Conservation (phyloP, 2,888 invertebrate species). For the Xestia ashworthii region DNA sequence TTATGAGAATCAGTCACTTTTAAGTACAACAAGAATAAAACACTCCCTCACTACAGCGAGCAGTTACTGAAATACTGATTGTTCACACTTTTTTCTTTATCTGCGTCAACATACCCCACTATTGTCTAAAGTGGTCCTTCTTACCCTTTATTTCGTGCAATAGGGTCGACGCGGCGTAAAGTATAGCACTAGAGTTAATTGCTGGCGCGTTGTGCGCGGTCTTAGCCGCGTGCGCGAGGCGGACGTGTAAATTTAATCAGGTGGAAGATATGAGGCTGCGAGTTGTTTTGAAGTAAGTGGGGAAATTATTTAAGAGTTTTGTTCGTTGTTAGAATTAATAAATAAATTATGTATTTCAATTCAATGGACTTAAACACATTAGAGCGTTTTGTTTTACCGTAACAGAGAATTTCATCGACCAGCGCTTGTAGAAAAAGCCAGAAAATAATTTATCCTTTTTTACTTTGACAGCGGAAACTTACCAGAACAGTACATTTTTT, state of each 20-base stretch:
- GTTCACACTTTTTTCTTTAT: not conserved
- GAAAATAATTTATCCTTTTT: not conserved
- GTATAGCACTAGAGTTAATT: slow-evolving; percentile 59
- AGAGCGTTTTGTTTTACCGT: not conserved
- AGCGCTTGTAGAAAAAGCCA: not conserved
- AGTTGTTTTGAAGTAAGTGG: slow-evolving; percentile 7
- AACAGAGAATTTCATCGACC: not conserved
- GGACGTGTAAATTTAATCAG: slow-evolving; percentile 49
- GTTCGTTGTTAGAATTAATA: not conserved
- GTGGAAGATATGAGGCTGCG: slow-evolving; percentile 41
- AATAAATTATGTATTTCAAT: not conserved
- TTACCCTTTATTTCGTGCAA: slow-evolving; percentile 27
- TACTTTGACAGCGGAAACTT: not conserved
- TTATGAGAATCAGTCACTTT: not conserved
- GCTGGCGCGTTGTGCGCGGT: slow-evolving; percentile 44
- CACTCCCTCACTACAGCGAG: not conserved
- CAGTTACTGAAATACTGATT: slow-evolving; percentile 8
- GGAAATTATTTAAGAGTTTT: slow-evolving; percentile 10
- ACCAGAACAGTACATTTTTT: not conserved
- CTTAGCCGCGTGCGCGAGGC: slow-evolving; percentile 11
- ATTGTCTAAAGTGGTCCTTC: slow-evolving; percentile 48
- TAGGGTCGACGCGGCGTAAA: slow-evolving; percentile 52
- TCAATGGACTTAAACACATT: not conserved
- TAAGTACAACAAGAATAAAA: slow-evolving; percentile 40
- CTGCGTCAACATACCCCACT: slow-evolving; percentile 4